Conservation (phyloP, 2,888 invertebrate species). For the Thysanoteuthis rhombus region DNA sequence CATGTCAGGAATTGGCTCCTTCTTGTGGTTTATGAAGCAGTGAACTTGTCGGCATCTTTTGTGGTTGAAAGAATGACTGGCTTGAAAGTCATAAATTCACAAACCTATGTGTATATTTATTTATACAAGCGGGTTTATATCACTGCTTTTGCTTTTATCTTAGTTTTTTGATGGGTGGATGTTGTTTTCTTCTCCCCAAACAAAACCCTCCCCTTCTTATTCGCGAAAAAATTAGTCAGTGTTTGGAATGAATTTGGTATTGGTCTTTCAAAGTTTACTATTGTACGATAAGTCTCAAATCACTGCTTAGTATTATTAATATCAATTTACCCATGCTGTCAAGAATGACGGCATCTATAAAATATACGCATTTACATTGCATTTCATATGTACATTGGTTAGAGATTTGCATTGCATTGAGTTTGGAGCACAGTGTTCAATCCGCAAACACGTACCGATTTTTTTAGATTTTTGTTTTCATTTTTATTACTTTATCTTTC, state of each 20-base stretch:
- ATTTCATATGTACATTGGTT: too few relatives aligned
- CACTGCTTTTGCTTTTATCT: background rate
- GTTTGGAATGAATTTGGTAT: background rate
- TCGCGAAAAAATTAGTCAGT: background rate
- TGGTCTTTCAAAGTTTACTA: background rate
- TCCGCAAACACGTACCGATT: too few relatives aligned
- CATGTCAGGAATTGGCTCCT: background rate
- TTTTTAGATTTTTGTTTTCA: too few relatives aligned
- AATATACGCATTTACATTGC: too few relatives aligned
- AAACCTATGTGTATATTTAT: background rate
- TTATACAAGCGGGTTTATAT: background rate
- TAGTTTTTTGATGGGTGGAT: too few relatives aligned
- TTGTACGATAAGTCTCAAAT: background rate
- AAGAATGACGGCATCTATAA: too few relatives aligned
- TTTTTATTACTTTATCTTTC: too few relatives aligned
- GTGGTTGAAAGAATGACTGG: background rate
- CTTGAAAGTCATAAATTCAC: background rate
- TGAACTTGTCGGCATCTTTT: background rate
- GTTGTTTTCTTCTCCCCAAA: background rate
- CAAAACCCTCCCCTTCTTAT: fast-evolving
- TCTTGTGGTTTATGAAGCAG: background rate
- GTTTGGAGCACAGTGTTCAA: too few relatives aligned
- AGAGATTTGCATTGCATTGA: too few relatives aligned
- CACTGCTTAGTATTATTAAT: too few relatives aligned
- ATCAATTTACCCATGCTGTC: too few relatives aligned